Evolutionary conservation across 2,113 vertebrate species (phyloP), one percentile per base, ranked within the genome.

Genomic region (Meriones unguiculatus): DNA sequence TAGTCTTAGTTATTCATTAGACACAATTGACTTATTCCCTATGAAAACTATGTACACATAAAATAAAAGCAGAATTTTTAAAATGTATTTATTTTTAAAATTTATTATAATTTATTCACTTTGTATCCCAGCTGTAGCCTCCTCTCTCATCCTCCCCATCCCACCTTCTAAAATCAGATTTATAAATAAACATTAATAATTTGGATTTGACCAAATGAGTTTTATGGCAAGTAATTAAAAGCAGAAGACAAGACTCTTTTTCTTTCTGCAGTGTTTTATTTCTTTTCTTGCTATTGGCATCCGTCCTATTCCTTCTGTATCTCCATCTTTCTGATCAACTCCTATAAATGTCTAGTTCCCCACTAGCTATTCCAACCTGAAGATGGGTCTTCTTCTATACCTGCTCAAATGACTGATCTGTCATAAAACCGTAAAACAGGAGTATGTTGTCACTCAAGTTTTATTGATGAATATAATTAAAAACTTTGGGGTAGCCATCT

Each of bases 1-100:
- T 25, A 41, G 7, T 95, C 76, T 94, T 93, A 89, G 87, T 95
- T 65, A 59, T 32, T 80, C 7, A 81, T 50, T 24, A 75, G 8
- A 17, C 35, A 7, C 62, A 88, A 88, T 80, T 20, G 84, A 65
- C 87, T 97, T 95, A 95, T 95, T 97, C 91, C 82, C 90, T 72
- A 67, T 95, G 92, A 65, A 89, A 89, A 86, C 82, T 87, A 20
- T 35, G 20, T 30, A 78, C 28, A 38, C 69, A n/a, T 69, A 38
- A 97, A 86, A 18, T n/a, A 52, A 73, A 57, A 90, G 32, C 10
- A 24, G n/a, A 76, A 46, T 46, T 46, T 46, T 46, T 46, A 46
- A 46, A 46, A 46, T 46, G 46, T 46, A 46, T 46, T 46, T 46
- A 46, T 46, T 46, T 46, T 46, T 46, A 46, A 46, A 46, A 46